Percentiles rank a stretch among this genome's conserved stretches.
phyloP scores from a whole-genome alignment of 1,140 invertebrate species.

The Stratiolaelaps scimitus region DNA sequence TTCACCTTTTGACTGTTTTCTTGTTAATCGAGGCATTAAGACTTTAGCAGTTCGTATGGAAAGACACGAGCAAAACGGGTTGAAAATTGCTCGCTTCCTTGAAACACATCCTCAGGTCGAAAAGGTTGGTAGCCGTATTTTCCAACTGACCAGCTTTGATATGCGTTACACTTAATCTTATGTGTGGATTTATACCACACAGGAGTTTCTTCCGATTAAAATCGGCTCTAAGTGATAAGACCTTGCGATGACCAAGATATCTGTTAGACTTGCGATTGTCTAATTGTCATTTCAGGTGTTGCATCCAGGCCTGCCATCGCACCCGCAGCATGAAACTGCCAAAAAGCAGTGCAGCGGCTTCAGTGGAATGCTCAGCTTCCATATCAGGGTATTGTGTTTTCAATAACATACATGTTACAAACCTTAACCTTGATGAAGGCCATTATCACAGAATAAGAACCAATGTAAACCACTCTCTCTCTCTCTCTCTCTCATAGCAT shows the following conservation, averaged over 20 bases:
- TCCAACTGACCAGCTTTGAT: too few relatives aligned
- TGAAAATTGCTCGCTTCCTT: conserved; percentile 41
- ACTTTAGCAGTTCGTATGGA: conserved; percentile 41
- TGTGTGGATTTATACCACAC: too few relatives aligned
- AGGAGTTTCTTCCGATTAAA: background rate
- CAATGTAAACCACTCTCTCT: too few relatives aligned
- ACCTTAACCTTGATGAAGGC: background rate
- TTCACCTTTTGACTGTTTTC: conserved; percentile 40
- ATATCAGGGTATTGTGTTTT: background rate
- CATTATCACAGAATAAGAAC: too few relatives aligned
- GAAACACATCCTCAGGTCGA: conserved; percentile 40
- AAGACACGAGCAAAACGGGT: conserved; percentile 42
- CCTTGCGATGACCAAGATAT: background rate
- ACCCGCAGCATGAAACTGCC: conserved; percentile 11
- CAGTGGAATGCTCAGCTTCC: conserved; percentile 19
- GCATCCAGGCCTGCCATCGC: background rate
- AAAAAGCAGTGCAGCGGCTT: conserved; percentile 18
- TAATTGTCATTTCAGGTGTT: background rate
- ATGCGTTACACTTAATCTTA: too few relatives aligned
- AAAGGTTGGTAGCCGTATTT: conserved; percentile 36
- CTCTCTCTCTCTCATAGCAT: too few relatives aligned
- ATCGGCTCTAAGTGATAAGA: background rate
- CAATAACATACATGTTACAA: background rate
- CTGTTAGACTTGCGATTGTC: background rate
- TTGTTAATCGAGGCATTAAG: conserved; percentile 40